Evolutionary conservation across 2,113 vertebrate genomes (phyloP).

Genomic region (Pan paniscus): DNA sequence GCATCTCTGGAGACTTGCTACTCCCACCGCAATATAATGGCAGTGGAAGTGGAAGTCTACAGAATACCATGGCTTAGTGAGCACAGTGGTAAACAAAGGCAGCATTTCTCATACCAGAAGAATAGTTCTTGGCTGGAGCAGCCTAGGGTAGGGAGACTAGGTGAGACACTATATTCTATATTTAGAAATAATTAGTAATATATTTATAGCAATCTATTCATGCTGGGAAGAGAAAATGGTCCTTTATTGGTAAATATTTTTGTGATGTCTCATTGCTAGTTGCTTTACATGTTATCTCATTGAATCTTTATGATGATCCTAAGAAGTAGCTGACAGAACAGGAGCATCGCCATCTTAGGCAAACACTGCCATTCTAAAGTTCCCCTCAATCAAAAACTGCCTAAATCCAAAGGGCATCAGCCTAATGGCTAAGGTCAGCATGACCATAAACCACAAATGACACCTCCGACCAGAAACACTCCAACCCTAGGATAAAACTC

Average conservation of each 20-base stretch:
- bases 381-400: no score
- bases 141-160: neutral
- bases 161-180: neutral
- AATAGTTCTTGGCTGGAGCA: no score
- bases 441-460: no score
- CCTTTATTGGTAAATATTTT: neutral
- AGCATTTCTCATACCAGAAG: no score
- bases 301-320: neutral
- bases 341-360: no score
- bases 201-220: neutral
- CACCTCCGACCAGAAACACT: no score
- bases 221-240: neutral
- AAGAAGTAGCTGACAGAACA: neutral
- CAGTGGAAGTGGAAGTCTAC: neutral
- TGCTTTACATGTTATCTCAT: neutral
- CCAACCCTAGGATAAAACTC: no score
- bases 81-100: neutral
- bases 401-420: no score
- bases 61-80: no score
- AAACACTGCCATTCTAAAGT: no score
- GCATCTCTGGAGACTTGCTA: neutral
- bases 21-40: neutral
- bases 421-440: no score
- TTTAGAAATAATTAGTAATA: no score
- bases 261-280: neutral